These are phyloP conservation scores for Drosophila aff. DNA, from an alignment of 1,140 invertebrate genomes.

Conservation along the genomic window DNA sequence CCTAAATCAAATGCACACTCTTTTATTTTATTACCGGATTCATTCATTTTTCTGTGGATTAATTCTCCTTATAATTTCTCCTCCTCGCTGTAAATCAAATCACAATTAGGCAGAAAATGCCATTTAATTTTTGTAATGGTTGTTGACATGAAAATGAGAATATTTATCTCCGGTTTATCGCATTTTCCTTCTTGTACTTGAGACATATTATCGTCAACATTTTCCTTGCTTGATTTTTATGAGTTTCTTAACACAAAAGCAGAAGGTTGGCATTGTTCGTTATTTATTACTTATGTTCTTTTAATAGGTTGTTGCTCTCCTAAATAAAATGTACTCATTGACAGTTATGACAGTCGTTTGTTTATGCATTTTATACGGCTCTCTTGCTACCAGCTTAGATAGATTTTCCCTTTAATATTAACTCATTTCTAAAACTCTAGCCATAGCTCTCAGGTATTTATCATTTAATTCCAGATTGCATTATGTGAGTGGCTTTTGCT, in stretches of 20 bases:
- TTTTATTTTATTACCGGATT: too few species aligned
- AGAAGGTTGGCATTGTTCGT: constrained; percentile 26
- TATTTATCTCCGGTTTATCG: constrained; percentile 6
- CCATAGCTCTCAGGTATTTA: not conserved
- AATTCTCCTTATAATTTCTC: too few species aligned
- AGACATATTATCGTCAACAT: constrained; percentile 20
- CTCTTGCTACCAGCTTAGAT: not conserved
- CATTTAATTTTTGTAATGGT: constrained; percentile 24
- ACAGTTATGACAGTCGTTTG: not conserved
- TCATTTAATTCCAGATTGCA: not conserved
- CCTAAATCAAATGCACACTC: too few species aligned
- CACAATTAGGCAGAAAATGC: constrained; percentile 25
- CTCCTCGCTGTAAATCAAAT: not conserved
- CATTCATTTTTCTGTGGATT: too few species aligned
- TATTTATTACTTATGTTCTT: not conserved
- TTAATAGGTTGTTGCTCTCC: constrained; percentile 19
- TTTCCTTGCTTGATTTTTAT: constrained; percentile 45
- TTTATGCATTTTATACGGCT: not conserved
- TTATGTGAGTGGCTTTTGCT: not conserved
- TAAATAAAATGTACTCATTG: not conserved
- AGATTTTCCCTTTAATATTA: not conserved
- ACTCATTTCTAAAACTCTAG: not conserved
- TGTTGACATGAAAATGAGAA: constrained; percentile 15
- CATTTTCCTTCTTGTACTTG: not conserved
- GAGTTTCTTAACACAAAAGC: constrained; percentile 27